Base-by-base conservation (phyloP, 2,888 invertebrate genomes). In the Drosophila recens region DNA sequence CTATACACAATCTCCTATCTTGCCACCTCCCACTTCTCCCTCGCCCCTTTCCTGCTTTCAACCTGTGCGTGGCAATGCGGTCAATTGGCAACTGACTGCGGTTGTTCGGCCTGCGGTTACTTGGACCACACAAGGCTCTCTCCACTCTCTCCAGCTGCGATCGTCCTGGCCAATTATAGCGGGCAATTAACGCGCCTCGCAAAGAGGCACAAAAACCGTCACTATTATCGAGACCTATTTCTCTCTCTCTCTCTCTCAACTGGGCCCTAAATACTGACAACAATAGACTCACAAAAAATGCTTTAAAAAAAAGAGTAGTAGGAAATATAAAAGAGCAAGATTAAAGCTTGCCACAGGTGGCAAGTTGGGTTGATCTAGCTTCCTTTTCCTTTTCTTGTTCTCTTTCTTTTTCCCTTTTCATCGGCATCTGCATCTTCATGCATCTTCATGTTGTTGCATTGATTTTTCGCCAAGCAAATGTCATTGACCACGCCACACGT, bases 401-500 rank as follows among this genome's bases (percentile, higher is more conserved):
- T 30, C 30, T 30, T 1, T 4, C 8, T 30, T 8, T 30, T 30
- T 43, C 23, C 51, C 23, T 43, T 11, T 20, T n/a, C 57, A 53
- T 20, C 27, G 3, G 20, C 20, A 20, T 20, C 20, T 20, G 20
- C 20, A 20, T 20, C 20, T 15, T 11, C 30, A 38, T 15, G n/a
- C 30, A 38, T n/a, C 38, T 38, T 46, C 17, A 34, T 45, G 66
- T 56, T 57, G 49, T 62, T 79, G 85, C 85, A 82, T 82, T 82
- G 82, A 82, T 82, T 82, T 79, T 86, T 70, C 56, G 38, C 36
- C 67, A 56, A 76, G 74, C 72, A 75, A 83, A 88, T 86, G 85
- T 85, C 85, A 86, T 88, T 85, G 85, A 85, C 85, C 85, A 85
- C 45, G 57, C 51, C 48, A 56, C 73, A 68, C 77, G 73, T 77